phyloP scores from a whole-genome alignment of 2,113 vertebrate species.

The Scopus umbretta region DNA sequence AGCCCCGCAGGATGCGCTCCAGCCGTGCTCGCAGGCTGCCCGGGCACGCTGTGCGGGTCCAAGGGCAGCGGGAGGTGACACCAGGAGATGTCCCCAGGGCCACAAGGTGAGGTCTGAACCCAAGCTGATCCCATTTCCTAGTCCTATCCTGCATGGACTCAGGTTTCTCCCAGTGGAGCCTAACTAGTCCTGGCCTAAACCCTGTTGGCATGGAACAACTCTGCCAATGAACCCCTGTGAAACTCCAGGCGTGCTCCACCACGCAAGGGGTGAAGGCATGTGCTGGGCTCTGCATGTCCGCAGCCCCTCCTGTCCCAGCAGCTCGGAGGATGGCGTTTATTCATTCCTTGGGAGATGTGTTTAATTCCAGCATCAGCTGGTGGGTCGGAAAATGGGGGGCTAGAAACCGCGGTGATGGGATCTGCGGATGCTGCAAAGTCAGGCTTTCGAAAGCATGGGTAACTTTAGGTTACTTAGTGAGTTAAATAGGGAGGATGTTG shows the following conservation, averaged over 20 bases:
- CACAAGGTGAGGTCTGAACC: neutral
- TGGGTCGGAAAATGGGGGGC: neutral
- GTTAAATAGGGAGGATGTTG: neutral
- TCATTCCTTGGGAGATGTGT: neutral
- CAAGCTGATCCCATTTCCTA: accelerated
- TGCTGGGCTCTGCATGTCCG: neutral
- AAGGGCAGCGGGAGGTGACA: neutral
- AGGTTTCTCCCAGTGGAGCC: neutral
- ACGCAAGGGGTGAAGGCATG: accelerated
- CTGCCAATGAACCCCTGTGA: accelerated
- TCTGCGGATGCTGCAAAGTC: neutral
- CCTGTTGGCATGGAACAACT: accelerated
- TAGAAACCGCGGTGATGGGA: neutral
- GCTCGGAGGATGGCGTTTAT: accelerated
- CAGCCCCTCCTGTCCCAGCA: neutral
- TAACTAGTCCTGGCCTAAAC: neutral
- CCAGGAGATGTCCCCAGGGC: neutral
- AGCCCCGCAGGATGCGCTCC: neutral
- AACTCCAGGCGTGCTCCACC: neutral
- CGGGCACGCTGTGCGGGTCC: accelerated
- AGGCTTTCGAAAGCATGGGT: neutral
- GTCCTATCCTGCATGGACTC: accelerated
- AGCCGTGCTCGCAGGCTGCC: accelerated
- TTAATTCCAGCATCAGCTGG: neutral
- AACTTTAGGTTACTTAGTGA: neutral